Percentiles rank a stretch among this genome's conserved stretches.
Conservation (phyloP, 2,888 invertebrate genomes). For the Oxyteleia sp. region DNA sequence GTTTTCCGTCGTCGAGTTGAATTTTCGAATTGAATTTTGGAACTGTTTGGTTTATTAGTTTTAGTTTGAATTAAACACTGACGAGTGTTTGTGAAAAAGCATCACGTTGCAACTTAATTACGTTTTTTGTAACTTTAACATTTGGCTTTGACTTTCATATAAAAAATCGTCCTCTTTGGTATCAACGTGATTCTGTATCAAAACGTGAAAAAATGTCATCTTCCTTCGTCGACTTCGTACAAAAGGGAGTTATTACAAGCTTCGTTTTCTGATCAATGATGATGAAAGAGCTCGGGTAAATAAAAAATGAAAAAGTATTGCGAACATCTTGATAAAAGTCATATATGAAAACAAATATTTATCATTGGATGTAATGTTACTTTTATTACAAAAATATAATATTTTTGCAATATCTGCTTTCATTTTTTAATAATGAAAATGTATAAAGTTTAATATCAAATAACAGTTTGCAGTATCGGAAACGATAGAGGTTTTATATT, state of each 20-base stretch:
- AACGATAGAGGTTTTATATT: too few species aligned
- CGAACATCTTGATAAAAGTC: conserved; percentile 24
- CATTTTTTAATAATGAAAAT: too few species aligned
- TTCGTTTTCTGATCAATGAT: conserved; percentile 41
- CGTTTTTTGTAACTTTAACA: neutral
- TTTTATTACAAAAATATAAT: too few species aligned
- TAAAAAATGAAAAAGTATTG: conserved; percentile 27
- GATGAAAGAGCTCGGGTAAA: conserved; percentile 33
- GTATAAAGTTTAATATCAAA: too few species aligned
- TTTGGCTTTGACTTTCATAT: neutral
- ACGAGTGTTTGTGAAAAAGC: neutral
- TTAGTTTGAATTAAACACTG: too few species aligned
- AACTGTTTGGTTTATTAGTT: too few species aligned
- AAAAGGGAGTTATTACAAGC: conserved; percentile 38
- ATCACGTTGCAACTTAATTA: neutral
- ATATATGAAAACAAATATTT: conserved; percentile 11
- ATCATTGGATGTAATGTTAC: too few species aligned
- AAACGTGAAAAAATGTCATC: conserved; percentile 24
- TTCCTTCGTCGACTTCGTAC: conserved; percentile 22
- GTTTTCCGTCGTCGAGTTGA: too few species aligned
- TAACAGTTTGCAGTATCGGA: too few species aligned
- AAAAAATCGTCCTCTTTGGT: conserved; percentile 2
- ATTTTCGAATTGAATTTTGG: too few species aligned
- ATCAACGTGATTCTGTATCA: conserved; percentile 12
- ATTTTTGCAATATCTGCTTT: too few species aligned